phyloP scores from a whole-genome alignment of 2,888 invertebrate species.

The Pristionchus fissidentatus region DNA sequence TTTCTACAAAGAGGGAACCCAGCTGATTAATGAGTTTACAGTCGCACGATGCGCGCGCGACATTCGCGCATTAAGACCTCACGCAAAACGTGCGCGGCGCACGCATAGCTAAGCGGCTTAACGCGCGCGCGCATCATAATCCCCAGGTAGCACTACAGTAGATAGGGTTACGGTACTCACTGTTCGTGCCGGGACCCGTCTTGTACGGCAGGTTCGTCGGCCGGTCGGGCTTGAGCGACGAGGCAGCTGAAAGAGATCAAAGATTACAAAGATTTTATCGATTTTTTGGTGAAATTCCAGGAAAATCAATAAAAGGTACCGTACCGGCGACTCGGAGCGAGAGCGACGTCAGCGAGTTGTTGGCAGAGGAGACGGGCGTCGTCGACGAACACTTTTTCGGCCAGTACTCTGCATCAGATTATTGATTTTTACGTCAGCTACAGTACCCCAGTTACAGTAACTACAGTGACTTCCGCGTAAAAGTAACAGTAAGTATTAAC shows the following conservation, averaged over 20 bases:
- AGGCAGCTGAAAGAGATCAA: neutral
- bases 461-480: too few species aligned
- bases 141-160: neutral
- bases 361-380: neutral
- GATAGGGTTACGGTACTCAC: slow-evolving; percentile 26
- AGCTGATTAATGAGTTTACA: slow-evolving; percentile 27
- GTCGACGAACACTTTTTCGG: slow-evolving; percentile 29
- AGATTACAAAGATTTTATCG: neutral
- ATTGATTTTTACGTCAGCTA: neutral
- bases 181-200: slow-evolving; percentile 48
- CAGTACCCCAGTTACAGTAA: too few species aligned
- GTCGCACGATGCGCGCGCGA: too few species aligned
- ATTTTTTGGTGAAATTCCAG: neutral
- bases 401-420: slow-evolving; percentile 1
- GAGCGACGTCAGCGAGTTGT: slow-evolving; percentile 16
- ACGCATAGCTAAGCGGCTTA: slow-evolving; percentile 2
- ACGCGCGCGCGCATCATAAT: neutral
- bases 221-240: slow-evolving; percentile 10
- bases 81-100: neutral
- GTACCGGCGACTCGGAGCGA: slow-evolving; percentile 38
- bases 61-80: slow-evolving; percentile 24
- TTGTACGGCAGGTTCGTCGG: slow-evolving; percentile 37
- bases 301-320: neutral
- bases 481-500: neutral
- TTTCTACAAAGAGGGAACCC: slow-evolving; percentile 5